Percentiles rank a stretch among this genome's conserved stretches.
Conservation (phyloP, 2,888 invertebrate species). For the Hirudinaria manillensis region DNA sequence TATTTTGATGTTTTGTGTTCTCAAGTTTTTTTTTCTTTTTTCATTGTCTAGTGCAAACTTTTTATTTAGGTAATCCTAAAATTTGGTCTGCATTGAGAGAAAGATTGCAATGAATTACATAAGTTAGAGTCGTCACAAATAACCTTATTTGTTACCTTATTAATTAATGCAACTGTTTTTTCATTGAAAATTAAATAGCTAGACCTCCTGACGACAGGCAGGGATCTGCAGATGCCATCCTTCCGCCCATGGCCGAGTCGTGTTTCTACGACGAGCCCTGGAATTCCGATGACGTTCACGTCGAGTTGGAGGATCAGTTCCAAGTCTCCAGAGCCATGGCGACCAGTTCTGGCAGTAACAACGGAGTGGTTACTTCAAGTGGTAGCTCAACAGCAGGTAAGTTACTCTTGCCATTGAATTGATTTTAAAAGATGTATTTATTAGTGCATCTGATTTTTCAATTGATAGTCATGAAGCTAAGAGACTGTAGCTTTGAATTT, state of each 20-base stretch:
- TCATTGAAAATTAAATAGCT: neutral
- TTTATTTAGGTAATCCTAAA: too few relatives aligned
- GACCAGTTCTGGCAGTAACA: neutral
- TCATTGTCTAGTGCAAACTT: too few relatives aligned
- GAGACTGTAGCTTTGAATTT: neutral
- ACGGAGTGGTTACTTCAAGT: neutral
- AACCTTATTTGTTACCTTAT: too few relatives aligned
- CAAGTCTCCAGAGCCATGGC: conserved; percentile 4
- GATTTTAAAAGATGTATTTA: neutral
- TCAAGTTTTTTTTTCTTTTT: too few relatives aligned
- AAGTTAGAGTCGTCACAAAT: too few relatives aligned
- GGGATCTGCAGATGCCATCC: too few relatives aligned
- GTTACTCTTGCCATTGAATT: neutral
- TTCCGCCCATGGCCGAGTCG: neutral
- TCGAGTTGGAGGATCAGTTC: conserved; percentile 9
- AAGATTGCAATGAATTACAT: too few relatives aligned
- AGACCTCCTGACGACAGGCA: neutral
- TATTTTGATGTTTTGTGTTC: too few relatives aligned
- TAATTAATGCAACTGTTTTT: neutral
- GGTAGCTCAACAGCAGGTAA: neutral
- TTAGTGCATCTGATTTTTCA: neutral
- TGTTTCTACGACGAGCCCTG: conserved; percentile 14
- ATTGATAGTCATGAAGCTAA: neutral
- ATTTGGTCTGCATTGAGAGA: too few relatives aligned
- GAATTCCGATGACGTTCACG: conserved; percentile 20